Base-by-base conservation (phyloP, 2,888 invertebrate species). In the Tachystola acroxantha region DNA sequence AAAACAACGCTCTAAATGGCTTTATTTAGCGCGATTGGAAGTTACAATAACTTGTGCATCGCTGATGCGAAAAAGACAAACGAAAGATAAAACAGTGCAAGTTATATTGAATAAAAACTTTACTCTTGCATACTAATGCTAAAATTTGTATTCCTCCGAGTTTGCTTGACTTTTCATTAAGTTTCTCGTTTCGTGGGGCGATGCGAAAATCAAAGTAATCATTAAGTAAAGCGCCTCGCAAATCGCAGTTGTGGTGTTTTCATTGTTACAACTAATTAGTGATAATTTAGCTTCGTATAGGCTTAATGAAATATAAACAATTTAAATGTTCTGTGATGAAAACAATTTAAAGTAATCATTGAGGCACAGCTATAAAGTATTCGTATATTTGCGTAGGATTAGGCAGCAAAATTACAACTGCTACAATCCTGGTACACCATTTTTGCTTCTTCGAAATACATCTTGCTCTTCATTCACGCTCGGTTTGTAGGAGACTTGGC, bases 81-180 rank as follows among this genome's bases (percentile, higher is more conserved):
- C 67, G 58, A 58, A 69, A 71, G 72, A 77, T 80, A 74, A 76
- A 81, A 72, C 76, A 72, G 58, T 74, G 77, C 78, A 78, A 80
- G 78, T 74, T 78, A 73, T 78, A 84, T 84, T 78, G 66, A 84
- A 84, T 84, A 77, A 77, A 80, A 82, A 84, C 81, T 82, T 84
- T 78, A 65, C 67, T 78, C 78, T 80, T 84, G 84, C 81, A 84
- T 84, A 84, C 78, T 84, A 84, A 84, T 82, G 77, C 60, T 74
- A 61, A 76, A 81, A 79, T 82, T 82, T 80, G 73, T 82, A 82
- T 81, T 82, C 81, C 74, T 66, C 72, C 64, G 75, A 81, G 80
- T 80, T 80, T 75, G 71, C 73, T 81, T 81, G 80, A 82, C 80
- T 81, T 81, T 79, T 79, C 79, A 80, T 82, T 81, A 79, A 80